Evolutionary conservation across 2,888 invertebrate genomes (phyloP).

Genomic region (Drosophila suboccidentalis): DNA sequence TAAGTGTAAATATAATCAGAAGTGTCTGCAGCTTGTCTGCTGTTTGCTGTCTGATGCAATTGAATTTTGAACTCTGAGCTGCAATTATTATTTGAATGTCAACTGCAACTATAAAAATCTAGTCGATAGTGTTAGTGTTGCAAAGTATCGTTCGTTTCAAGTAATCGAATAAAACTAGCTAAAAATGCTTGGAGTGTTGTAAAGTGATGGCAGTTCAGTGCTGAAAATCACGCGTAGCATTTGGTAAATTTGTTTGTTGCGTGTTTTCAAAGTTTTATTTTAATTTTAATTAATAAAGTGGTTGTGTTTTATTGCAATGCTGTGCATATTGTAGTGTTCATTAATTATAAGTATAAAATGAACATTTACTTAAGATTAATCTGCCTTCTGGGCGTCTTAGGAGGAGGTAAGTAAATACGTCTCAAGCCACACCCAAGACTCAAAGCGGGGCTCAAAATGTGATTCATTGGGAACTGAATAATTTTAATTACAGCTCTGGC

Average conservation of each 20-base stretch:
- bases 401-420: slow-evolving; percentile 53
- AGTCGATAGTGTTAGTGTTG: slow-evolving; percentile 36
- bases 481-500: slow-evolving; percentile 47
- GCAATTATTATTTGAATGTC: slow-evolving; percentile 25
- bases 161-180: slow-evolving; percentile 34
- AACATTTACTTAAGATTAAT: slow-evolving; percentile 36
- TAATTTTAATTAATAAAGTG: slow-evolving; percentile 24
- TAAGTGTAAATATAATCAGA: slow-evolving; percentile 50
- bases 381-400: slow-evolving; percentile 47
- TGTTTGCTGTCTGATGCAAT: slow-evolving; percentile 36
- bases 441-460: slow-evolving; percentile 50
- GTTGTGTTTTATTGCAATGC: slow-evolving; percentile 32
- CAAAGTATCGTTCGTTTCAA: neutral
- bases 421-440: slow-evolving; percentile 70
- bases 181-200: slow-evolving; percentile 35
- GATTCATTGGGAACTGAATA: slow-evolving; percentile 54
- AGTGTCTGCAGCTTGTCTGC: slow-evolving; percentile 40
- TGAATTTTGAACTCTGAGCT: slow-evolving; percentile 1
- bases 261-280: slow-evolving; percentile 34
- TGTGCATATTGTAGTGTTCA: slow-evolving; percentile 35
- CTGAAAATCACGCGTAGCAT: slow-evolving; percentile 28
- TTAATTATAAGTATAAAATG: slow-evolving; percentile 40
- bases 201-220: slow-evolving; percentile 24
- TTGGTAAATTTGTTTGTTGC: slow-evolving; percentile 62
- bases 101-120: slow-evolving; percentile 20